Conservation (phyloP, 35 echinoderm and acorn worm genomes). For the Antedon bifida region DNA sequence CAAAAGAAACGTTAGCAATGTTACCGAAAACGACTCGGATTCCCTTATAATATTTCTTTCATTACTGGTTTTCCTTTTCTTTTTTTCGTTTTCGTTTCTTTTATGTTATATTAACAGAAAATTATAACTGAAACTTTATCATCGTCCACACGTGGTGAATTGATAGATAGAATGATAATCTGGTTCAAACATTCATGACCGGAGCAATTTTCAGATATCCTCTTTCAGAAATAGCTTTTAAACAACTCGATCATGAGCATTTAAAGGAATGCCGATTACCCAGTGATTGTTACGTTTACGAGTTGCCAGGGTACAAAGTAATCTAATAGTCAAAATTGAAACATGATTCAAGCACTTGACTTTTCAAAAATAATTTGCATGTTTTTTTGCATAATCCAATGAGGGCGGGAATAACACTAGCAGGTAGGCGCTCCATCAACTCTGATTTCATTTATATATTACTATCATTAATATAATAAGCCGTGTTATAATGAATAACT, state of each 20-base stretch:
- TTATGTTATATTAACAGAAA: too few relatives aligned
- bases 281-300: background rate
- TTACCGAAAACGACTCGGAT: too few relatives aligned
- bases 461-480: background rate
- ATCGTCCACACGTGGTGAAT: too few relatives aligned
- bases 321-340: background rate
- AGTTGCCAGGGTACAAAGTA: background rate
- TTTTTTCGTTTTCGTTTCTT: too few relatives aligned
- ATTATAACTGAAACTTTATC: too few relatives aligned
- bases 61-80: too few relatives aligned
- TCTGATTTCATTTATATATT: background rate
- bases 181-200: background rate
- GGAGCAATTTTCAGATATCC: background rate
- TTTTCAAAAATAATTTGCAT: background rate
- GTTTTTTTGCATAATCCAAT: background rate
- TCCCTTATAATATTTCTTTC: too few relatives aligned
- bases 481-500: too few relatives aligned
- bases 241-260: background rate
- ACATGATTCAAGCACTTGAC: background rate
- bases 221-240: background rate
- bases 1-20: too few relatives aligned
- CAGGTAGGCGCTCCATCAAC: background rate
- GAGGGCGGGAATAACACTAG: background rate
- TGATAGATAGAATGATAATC: too few relatives aligned
- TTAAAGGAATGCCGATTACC: background rate